These are phyloP conservation scores for Notoglanidium macrostoma DNA, from an alignment of 2,797 vertebrate genomes.

Conservation along the genomic window DNA sequence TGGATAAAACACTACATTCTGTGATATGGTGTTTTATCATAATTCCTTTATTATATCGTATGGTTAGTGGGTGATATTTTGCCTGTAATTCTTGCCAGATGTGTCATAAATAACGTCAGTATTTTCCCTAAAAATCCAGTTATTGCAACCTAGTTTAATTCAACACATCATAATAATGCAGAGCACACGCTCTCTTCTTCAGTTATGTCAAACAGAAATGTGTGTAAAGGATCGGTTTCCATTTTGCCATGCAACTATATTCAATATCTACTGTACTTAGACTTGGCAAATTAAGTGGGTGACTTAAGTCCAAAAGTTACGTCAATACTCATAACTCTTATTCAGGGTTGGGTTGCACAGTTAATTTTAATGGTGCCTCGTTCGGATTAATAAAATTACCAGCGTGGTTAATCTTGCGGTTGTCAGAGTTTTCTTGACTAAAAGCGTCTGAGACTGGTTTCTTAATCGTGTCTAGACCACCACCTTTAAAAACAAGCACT, in stretches of 20 bases:
- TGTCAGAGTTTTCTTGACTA: not conserved
- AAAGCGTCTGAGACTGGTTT: not conserved
- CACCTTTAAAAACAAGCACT: not conserved
- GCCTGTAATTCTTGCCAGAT: constrained; percentile 22
- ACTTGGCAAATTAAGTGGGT: not conserved
- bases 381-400: not conserved
- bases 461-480: not conserved
- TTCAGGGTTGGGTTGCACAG: not conserved
- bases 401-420: not conserved
- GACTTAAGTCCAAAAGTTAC: not conserved
- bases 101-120: constrained; percentile 12
- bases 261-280: not conserved
- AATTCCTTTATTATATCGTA: constrained; percentile 7
- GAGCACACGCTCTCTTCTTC: not conserved
- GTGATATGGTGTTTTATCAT: not conserved
- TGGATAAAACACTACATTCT: not conserved
- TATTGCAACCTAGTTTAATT: not conserved
- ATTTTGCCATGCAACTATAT: not conserved
- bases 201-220: not conserved
- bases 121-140: not conserved
- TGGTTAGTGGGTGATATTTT: not conserved
- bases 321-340: not conserved
- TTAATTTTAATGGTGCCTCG: not conserved
- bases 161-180: not conserved
- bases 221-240: not conserved